Conservation (phyloP, 2,797 vertebrate species). For the Apodemus agrarius region DNA sequence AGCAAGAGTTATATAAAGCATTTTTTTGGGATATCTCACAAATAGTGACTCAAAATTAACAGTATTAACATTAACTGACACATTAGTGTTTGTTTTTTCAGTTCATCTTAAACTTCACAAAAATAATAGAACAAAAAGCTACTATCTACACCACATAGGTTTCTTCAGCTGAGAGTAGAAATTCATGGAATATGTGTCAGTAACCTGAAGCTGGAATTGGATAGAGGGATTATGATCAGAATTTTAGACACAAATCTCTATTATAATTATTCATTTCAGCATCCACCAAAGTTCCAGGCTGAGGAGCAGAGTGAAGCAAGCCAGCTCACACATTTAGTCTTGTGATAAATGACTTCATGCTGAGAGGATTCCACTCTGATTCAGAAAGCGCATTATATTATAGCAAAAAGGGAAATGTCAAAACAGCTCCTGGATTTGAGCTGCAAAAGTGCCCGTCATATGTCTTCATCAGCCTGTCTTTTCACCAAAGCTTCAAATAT, state of each 20-base stretch:
- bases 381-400: conserved; percentile 61
- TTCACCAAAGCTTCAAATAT: conserved; percentile 48
- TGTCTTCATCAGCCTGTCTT: conserved; percentile 51
- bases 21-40: not conserved
- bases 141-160: not conserved
- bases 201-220: not conserved
- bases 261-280: conserved; percentile 56
- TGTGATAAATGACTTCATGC: conserved; percentile 65
- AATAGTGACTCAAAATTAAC: not conserved
- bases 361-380: conserved; percentile 10
- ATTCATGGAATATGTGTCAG: not conserved
- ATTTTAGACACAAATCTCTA: conserved; percentile 47
- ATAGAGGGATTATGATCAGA: conserved; percentile 15
- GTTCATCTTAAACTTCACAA: not conserved
- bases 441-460: conserved; percentile 36
- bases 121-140: not conserved
- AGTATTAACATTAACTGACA: not conserved
- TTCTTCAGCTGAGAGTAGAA: not conserved
- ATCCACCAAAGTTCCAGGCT: conserved; percentile 6
- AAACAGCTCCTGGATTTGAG: conserved; percentile 62
- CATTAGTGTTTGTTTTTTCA: not conserved
- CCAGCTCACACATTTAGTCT: conserved; percentile 43
- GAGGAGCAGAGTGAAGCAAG: conserved; percentile 52
- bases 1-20: not conserved
- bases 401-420: conserved; percentile 69